These are phyloP conservation scores for Brachyptera risi DNA, from an alignment of 2,888 invertebrate genomes.

Conservation along the genomic window DNA sequence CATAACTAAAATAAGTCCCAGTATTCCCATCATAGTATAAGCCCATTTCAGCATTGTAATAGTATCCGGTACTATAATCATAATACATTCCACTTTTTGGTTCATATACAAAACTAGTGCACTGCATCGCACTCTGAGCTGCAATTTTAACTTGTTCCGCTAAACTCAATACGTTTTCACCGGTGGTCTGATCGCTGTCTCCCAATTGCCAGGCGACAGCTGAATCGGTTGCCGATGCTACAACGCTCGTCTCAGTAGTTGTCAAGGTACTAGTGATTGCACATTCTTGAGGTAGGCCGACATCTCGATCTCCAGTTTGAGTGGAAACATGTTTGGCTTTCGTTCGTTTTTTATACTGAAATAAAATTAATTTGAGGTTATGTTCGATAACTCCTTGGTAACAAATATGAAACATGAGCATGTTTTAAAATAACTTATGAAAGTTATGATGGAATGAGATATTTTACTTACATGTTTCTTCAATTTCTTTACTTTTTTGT, in stretches of 20 bases:
- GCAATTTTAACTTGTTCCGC: conserved; percentile 73
- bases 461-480: conserved; percentile 48
- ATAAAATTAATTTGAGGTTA: neutral
- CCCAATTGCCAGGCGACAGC: conserved; percentile 36
- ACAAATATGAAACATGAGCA: neutral
- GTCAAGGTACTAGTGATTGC: neutral
- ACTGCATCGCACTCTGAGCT: conserved; percentile 67
- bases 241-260: neutral
- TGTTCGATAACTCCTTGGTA: neutral
- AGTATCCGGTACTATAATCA: conserved; percentile 83
- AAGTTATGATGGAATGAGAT: neutral
- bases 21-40: conserved; percentile 86
- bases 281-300: neutral
- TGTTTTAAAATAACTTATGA: neutral
- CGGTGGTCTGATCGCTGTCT: conserved; percentile 35
- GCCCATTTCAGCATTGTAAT: conserved; percentile 83
- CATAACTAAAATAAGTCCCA: conserved; percentile 79
- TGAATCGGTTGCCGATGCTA: conserved; percentile 32
- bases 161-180: conserved; percentile 47
- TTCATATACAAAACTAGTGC: conserved; percentile 80
- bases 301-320: neutral
- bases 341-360: neutral
- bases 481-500: conserved; percentile 47
- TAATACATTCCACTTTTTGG: conserved; percentile 84
- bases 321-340: neutral